Conservation (phyloP, 2,888 invertebrate genomes). For the Lumbricus terrestris region DNA sequence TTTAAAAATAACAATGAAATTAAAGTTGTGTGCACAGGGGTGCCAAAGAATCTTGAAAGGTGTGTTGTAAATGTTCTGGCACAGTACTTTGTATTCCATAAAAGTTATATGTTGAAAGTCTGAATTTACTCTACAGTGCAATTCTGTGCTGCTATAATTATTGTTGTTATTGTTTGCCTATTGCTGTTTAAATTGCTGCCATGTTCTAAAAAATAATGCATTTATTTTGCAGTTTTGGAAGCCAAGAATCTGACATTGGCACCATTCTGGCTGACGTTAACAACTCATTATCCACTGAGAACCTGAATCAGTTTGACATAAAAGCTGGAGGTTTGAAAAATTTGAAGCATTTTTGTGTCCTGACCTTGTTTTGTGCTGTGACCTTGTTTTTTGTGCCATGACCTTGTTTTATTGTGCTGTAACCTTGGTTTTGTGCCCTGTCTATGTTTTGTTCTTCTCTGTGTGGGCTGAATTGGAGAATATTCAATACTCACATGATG, state of each 20-base stretch:
- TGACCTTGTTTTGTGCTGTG: too few relatives aligned
- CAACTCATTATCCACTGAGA: background rate
- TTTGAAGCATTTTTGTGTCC: background rate
- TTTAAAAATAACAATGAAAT: background rate
- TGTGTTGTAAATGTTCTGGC: background rate
- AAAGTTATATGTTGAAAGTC: background rate
- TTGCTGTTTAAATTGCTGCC: background rate
- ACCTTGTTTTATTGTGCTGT: too few relatives aligned
- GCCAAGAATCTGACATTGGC: background rate
- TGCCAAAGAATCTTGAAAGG: background rate
- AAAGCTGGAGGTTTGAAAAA: background rate
- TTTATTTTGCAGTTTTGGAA: background rate
- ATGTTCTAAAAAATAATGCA: too few relatives aligned
- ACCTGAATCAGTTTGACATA: background rate
- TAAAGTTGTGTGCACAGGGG: background rate
- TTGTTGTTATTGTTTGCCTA: background rate
- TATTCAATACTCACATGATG: background rate
- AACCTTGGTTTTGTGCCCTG: too few relatives aligned
- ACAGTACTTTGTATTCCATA: background rate
- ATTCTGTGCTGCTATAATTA: background rate
- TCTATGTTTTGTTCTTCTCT: background rate
- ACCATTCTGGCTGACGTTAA: background rate
- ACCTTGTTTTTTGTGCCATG: too few relatives aligned
- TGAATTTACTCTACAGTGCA: background rate
- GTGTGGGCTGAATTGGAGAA: background rate